A percentile compares a stretch with the other conserved stretches of the same genome.
phyloP scores from a whole-genome alignment of 2,888 invertebrate species.

The Lepidochrysops patricia region DNA sequence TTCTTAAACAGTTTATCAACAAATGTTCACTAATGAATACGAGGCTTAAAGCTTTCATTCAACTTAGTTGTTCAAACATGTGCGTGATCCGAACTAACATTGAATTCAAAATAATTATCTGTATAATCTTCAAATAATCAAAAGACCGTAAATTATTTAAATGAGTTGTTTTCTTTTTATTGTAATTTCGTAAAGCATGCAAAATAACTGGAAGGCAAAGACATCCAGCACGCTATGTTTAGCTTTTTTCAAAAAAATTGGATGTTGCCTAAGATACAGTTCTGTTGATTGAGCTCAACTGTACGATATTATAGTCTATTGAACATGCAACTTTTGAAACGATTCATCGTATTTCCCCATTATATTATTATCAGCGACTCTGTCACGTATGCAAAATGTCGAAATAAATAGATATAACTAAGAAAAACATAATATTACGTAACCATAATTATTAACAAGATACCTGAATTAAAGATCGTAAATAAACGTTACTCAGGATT shows the following conservation, averaged over 20 bases:
- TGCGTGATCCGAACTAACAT: background rate
- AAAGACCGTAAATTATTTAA: constrained; percentile 7
- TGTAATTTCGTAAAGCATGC: constrained; percentile 1
- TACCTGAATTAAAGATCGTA: too few species aligned
- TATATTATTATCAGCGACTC: too few species aligned
- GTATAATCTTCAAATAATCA: constrained; percentile 5
- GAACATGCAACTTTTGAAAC: too few species aligned
- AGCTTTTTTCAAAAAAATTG: background rate
- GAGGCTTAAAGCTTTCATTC: background rate
- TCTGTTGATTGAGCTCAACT: too few species aligned
- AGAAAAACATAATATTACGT: background rate
- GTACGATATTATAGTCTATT: too few species aligned
- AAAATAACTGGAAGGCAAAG: background rate
- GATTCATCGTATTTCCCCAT: too few species aligned
- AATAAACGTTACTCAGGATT: background rate
- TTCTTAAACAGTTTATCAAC: too few species aligned
- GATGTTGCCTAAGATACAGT: background rate
- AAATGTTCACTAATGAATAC: too few species aligned
- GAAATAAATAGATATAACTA: background rate
- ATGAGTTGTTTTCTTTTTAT: background rate
- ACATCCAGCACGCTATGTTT: background rate
- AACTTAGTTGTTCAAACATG: background rate
- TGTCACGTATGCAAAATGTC: too few species aligned
- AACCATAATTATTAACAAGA: too few species aligned
- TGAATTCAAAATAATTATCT: background rate